A percentile compares a stretch with the other conserved stretches of the same genome.
These are phyloP conservation scores for Lepidothrix coronata DNA, from an alignment of 2,113 vertebrate species.

Conservation along the genomic window DNA sequence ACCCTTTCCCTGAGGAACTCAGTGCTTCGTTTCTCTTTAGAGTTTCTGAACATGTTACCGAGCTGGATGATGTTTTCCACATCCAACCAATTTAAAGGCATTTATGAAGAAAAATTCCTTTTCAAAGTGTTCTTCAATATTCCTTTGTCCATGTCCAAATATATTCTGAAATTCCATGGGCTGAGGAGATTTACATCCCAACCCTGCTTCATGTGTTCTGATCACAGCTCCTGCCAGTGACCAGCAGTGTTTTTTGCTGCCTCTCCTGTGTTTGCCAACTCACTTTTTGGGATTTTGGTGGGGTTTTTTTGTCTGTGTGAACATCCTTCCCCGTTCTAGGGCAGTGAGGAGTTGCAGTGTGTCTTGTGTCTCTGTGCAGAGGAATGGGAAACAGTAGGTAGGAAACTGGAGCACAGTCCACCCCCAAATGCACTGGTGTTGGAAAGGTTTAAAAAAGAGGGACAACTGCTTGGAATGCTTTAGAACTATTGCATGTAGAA, in stretches of 20 bases:
- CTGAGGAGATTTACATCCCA: not conserved
- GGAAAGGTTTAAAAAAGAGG: not conserved
- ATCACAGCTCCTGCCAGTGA: not conserved
- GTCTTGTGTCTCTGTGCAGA: not conserved
- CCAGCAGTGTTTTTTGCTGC: too few species aligned
- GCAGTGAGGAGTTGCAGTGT: not conserved
- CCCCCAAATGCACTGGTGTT: not conserved
- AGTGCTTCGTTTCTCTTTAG: not conserved
- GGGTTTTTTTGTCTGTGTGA: too few species aligned
- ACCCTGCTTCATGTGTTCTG: not conserved
- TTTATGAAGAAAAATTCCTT: not conserved
- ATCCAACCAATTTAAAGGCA: not conserved
- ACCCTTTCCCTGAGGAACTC: not conserved
- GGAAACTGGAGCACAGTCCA: not conserved
- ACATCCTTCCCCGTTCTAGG: too few species aligned
- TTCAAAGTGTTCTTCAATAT: not conserved
- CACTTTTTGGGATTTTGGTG: not conserved
- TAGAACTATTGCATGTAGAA: not conserved
- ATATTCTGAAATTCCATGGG: not conserved
- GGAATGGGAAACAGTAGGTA: not conserved
- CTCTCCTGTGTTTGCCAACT: not conserved
- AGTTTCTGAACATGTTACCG: not conserved
- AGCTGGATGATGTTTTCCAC: not conserved
- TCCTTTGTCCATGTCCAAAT: not conserved
- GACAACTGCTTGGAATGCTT: not conserved